These are phyloP conservation scores for Ectemnius lituratus DNA, from an alignment of 2,888 invertebrate species.

Conservation along the genomic window DNA sequence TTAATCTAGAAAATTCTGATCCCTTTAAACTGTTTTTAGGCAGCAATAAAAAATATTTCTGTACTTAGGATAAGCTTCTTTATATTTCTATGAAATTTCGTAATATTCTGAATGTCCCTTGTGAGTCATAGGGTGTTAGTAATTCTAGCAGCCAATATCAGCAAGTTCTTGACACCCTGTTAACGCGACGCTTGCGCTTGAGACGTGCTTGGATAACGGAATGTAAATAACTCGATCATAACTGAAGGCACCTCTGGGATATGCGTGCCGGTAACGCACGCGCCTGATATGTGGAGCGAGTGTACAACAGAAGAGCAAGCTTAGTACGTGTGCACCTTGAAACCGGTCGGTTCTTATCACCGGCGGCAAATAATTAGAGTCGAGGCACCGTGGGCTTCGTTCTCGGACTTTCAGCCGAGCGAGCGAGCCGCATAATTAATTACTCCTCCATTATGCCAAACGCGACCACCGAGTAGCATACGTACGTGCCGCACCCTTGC, in stretches of 20 bases:
- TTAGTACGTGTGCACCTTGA: slow-evolving; percentile 7
- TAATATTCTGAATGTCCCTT: no score
- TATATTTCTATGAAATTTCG: no score
- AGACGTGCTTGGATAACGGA: slow-evolving; percentile 11
- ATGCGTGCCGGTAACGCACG: background rate
- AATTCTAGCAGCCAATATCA: no score
- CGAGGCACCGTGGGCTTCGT: slow-evolving; percentile 29
- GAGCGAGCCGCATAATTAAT: slow-evolving; percentile 26
- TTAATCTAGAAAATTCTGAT: no score
- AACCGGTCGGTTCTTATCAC: slow-evolving; percentile 46
- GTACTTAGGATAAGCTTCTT: no score
- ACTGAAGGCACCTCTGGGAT: background rate
- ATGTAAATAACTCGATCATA: slow-evolving; percentile 32
- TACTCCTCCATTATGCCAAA: slow-evolving; percentile 21
- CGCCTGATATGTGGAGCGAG: no score
- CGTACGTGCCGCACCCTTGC: background rate
- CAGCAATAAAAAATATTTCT: no score
- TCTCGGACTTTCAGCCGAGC: slow-evolving; percentile 13
- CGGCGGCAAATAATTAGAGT: slow-evolving; percentile 39
- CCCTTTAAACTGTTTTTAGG: no score
- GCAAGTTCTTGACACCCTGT: no score
- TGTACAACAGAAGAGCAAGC: background rate
- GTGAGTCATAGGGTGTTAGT: no score
- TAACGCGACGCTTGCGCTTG: background rate
- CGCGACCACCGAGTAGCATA: background rate